Percentiles rank a stretch among this genome's conserved stretches.
Conservation (phyloP, 2,888 invertebrate species). For the Drosophila emarginata region DNA sequence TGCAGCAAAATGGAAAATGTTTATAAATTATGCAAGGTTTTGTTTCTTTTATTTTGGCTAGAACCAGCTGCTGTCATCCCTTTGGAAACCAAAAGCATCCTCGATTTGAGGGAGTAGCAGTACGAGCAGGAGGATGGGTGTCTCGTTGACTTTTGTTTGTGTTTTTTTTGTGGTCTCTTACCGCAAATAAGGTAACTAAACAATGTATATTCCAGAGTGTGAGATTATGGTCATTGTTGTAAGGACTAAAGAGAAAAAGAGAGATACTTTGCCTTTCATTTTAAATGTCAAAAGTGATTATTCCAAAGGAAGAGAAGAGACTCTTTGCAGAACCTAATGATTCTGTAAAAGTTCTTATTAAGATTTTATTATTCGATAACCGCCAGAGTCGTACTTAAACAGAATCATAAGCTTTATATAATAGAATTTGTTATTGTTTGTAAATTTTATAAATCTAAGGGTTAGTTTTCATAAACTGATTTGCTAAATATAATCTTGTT, state of each 20-base stretch:
- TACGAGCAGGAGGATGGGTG: conserved; percentile 4
- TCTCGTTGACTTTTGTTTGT: conserved; percentile 57
- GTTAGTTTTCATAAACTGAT: no score
- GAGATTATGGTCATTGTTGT: conserved; percentile 9
- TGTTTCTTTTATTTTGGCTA: conserved; percentile 8
- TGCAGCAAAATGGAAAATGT: conserved; percentile 44
- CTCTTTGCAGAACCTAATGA: neutral
- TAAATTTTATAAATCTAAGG: no score
- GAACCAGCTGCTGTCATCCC: conserved; percentile 28
- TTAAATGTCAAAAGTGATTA: conserved; percentile 1
- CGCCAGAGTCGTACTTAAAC: no score
- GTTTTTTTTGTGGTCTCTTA: conserved; percentile 39
- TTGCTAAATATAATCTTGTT: no score
- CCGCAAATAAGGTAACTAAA: conserved; percentile 31
- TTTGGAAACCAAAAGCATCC: conserved; percentile 16
- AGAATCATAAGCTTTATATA: no score
- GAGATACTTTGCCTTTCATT: neutral
- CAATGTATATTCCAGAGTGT: conserved; percentile 22
- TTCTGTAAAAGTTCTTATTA: neutral
- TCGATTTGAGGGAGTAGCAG: conserved; percentile 23
- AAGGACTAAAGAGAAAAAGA: neutral
- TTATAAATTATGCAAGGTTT: conserved; percentile 69
- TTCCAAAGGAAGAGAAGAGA: no score
- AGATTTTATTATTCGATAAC: neutral
- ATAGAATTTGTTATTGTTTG: no score